Base-by-base conservation (phyloP, 2,888 invertebrate species). In the Tetrapedia diversipes region DNA sequence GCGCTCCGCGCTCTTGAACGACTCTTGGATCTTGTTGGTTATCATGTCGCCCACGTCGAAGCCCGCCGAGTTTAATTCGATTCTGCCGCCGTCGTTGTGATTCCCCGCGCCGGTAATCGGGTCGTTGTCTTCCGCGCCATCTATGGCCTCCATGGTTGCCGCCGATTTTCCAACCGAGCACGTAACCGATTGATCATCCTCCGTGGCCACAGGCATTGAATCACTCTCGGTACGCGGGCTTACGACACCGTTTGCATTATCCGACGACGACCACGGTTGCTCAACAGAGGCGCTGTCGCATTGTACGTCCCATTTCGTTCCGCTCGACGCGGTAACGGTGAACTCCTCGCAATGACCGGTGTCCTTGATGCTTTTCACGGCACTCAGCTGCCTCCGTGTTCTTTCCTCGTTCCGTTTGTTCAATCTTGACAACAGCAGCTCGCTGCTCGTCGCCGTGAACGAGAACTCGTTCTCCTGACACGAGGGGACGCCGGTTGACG, bases 21-120 rank as follows among this genome's bases (percentile, higher is more conserved):
- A 88, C 79, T 89, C 88, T 64, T 86, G 84, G 32, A 87, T 87
- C 80, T 83, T 86, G 67, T 81, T 84, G 65, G 86, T 87, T 80
- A 89, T 86, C 65, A 86, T 75, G 34, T 88, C 86, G 68, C 83
- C 84, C 65, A 88, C 86, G 73, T 81, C 79, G 59, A 32, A 56
- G 41, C 29, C 45, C 56, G 78, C 66, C 27, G 69, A 53, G 59
- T 65, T 72, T 53, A 51, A 68, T 37, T 79, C 75, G 53, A 60
- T 45, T 60, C 54, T 70, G 16, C 39, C 14, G 24, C 34, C n/a
- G n/a, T n/a, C n/a, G n/a, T n/a, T n/a, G 8, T n/a, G 68, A 41
- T 54, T 47, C 53, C 34, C 64, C 22, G 56, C 19, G 3, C n/a
- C n/a, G n/a, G n/a, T n/a, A n/a, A 11, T n/a, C 11, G 8, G 77